Conservation (phyloP, 2,113 vertebrate species). For the Apodemus speciosus region DNA sequence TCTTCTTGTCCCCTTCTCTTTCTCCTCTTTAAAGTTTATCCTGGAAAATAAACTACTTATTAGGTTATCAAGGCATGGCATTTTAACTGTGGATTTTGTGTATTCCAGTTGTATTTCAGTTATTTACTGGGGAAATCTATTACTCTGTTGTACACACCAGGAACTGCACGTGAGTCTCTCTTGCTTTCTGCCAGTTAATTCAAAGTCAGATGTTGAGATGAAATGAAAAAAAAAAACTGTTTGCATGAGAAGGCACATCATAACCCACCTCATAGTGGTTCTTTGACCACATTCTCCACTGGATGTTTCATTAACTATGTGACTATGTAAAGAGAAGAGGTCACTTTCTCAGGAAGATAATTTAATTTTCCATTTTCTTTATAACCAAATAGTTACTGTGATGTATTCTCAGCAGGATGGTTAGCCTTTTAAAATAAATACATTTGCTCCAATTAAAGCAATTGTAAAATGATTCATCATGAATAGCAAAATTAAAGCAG, state of each 20-base stretch:
- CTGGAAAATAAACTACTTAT: background rate
- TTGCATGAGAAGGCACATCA: slow-evolving; percentile 16
- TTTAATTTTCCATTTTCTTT: slow-evolving; percentile 66
- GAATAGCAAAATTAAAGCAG: slow-evolving; percentile 5
- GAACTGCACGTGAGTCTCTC: background rate
- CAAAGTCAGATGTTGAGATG: slow-evolving; percentile 56
- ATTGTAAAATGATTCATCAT: slow-evolving; percentile 15
- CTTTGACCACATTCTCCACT: background rate
- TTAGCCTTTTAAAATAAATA: slow-evolving; percentile 61
- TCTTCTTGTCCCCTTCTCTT: background rate
- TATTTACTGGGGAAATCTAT: background rate
- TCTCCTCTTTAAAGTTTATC: background rate
- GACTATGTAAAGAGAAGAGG: slow-evolving; percentile 27
- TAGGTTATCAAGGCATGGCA: background rate
- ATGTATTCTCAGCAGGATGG: slow-evolving; percentile 43
- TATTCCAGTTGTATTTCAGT: background rate
- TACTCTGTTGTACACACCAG: background rate
- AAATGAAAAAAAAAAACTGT: slow-evolving; percentile 50
- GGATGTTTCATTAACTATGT: slow-evolving; percentile 4
- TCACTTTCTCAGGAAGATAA: slow-evolving; percentile 42
- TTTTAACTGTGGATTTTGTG: background rate
- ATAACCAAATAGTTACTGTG: slow-evolving; percentile 25
- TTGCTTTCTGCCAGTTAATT: slow-evolving; percentile 10
- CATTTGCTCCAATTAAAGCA: slow-evolving; percentile 21
- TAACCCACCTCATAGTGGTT: background rate